These are phyloP conservation scores for Xenus cinereus DNA, from an alignment of 2,113 vertebrate genomes.

Conservation along the genomic window DNA sequence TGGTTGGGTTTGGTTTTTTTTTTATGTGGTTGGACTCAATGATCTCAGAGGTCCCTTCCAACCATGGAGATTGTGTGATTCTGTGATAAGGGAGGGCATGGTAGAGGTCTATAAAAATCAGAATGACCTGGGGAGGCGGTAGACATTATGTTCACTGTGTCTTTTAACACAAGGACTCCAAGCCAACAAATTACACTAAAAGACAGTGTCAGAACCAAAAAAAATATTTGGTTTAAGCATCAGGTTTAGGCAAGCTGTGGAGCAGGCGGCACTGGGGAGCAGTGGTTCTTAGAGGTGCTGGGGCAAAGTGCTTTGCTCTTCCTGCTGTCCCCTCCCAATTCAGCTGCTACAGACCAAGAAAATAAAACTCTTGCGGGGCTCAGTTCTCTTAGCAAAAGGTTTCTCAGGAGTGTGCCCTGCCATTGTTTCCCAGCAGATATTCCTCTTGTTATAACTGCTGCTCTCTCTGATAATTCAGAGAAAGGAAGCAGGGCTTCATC, in stretches of 20 bases:
- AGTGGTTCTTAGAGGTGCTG: background rate
- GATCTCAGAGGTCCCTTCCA: too few species aligned
- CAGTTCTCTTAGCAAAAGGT: background rate
- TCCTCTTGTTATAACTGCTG: background rate
- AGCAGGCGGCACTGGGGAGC: background rate
- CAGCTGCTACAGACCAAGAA: background rate
- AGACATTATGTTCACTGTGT: background rate
- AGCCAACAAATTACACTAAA: background rate
- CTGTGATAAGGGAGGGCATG: background rate
- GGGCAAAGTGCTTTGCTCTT: background rate
- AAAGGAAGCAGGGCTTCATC: background rate
- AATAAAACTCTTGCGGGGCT: background rate
- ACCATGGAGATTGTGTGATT: too few species aligned
- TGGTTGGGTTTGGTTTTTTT: too few species aligned
- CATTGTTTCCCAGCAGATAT: background rate
- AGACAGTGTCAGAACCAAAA: background rate
- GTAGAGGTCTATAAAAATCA: background rate
- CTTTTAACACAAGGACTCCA: background rate
- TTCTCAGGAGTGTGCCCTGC: background rate
- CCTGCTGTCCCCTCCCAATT: background rate
- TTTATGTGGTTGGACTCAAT: too few species aligned
- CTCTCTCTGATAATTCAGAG: background rate
- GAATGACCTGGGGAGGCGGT: background rate
- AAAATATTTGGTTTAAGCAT: background rate
- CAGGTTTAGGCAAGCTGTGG: background rate